phyloP scores from a whole-genome alignment of 2,113 vertebrate species.

The Verasper variegatus region DNA sequence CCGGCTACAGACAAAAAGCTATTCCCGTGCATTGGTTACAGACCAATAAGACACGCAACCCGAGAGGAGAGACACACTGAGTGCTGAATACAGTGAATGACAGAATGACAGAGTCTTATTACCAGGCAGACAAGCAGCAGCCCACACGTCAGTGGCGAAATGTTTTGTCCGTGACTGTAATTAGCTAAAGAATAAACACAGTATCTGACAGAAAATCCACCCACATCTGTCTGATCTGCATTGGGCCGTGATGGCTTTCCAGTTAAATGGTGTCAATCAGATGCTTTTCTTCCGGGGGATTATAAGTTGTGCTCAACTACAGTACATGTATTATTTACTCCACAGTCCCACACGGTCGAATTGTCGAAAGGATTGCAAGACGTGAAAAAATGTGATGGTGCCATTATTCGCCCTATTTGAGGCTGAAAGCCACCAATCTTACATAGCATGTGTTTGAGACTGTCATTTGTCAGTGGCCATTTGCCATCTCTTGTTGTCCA shows the following conservation, averaged over 20 bases:
- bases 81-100: background rate
- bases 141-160: background rate
- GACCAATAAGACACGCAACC: background rate
- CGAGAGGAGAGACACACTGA: background rate
- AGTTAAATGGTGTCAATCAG: background rate
- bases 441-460: background rate
- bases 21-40: too few species aligned
- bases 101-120: background rate
- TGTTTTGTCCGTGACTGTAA: conserved; percentile 10
- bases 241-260: background rate
- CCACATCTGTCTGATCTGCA: conserved; percentile 28
- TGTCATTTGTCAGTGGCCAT: conserved; percentile 50
- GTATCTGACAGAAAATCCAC: conserved; percentile 9
- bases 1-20: too few species aligned
- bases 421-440: conserved; percentile 31
- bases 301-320: background rate
- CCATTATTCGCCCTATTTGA: conserved; percentile 1
- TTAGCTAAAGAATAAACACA: conserved; percentile 17
- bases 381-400: background rate
- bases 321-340: background rate
- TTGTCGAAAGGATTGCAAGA: background rate
- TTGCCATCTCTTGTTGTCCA: conserved; percentile 63
- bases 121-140: background rate
- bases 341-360: too few species aligned
- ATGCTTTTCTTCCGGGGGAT: background rate